These are phyloP conservation scores for Phaethornis superciliosus DNA, from an alignment of 2,113 vertebrate genomes.

Conservation along the genomic window DNA sequence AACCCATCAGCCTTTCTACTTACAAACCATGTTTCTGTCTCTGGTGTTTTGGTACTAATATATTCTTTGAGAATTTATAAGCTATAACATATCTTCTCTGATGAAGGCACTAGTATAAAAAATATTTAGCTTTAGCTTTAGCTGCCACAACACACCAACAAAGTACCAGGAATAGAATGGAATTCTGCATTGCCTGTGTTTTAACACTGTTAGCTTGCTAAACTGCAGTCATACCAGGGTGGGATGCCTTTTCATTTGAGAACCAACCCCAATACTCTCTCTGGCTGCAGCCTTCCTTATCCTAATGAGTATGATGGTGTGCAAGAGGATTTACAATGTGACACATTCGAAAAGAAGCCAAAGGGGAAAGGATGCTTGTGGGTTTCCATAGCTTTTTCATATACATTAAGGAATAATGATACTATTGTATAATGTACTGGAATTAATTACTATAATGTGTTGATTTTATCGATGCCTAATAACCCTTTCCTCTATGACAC, in stretches of 20 bases:
- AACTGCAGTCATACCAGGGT: not conserved
- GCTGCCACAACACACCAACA: not conserved
- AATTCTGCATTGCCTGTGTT: not conserved
- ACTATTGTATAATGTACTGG: not conserved
- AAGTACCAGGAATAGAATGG: not conserved
- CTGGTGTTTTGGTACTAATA: not conserved
- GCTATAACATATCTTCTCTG: not conserved
- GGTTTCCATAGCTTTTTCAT: not conserved
- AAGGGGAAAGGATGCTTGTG: not conserved
- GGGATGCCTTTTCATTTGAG: not conserved
- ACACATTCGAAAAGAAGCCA: not conserved
- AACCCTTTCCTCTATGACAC: not conserved
- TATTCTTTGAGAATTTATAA: slow-evolving; percentile 20
- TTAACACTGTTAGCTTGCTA: not conserved
- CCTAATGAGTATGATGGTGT: fast-evolving
- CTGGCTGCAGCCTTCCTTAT: slow-evolving; percentile 21
- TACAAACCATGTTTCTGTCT: not conserved
- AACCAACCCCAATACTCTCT: not conserved
- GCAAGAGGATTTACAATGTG: not conserved
- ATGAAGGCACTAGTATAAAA: not conserved
- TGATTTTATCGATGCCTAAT: not conserved
- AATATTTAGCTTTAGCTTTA: slow-evolving; percentile 11
- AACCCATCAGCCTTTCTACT: not conserved
- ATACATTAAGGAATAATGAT: not conserved
- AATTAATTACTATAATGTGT: not conserved